Evolutionary conservation across 2,888 invertebrate genomes (phyloP), one percentile per base, ranked within the genome.

Genomic region (Arge pagana): DNA sequence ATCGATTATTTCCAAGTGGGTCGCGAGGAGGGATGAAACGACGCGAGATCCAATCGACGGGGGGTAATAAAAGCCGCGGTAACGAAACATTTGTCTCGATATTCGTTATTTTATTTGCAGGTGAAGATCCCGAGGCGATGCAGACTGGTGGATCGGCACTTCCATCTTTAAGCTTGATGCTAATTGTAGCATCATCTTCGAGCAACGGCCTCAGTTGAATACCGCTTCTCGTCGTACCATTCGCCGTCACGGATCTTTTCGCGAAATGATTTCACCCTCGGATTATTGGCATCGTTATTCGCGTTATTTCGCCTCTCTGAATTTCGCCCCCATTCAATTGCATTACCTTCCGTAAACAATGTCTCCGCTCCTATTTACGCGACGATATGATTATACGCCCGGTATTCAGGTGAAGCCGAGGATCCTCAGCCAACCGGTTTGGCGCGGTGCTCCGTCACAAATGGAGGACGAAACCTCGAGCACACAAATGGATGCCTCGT

Each of bases 101-200:
- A 8, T 39, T 39, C n/a, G 15, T 26, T 15, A 26, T 41, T 26
- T 19, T 19, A 15, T 23, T 33, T 35, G 15, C 45, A 45, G 45
- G 45, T 23, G 45, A 45, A 18, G 33, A 35, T 35, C 33, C 23
- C 15, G 45, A 45, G 33, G 45, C 45, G 24, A 35, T 45, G 45
- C 45, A 45, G 23, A 45, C 45, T 10, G 33, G 45, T 7, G 45
- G 45, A 5, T 31, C 45, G 11, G 26, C 45, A 23, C 33, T 45
- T 21, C 45, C 45, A 7, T 31, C 24, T 45, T 45, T 45, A 33
- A 45, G 45, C 35, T 35, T 45, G 7, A 31, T 45, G 45, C 45
- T 45, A 45, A 45, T 45, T 45, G 18, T 45, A 45, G 33, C 35
- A 35, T 45, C 45, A 45, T 45, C 45, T 45, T 45, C 45, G 21